Evolutionary conservation across 1,140 invertebrate species (phyloP), one percentile per base, ranked within the genome.

Genomic region (Muscidifurax raptorellus): DNA sequence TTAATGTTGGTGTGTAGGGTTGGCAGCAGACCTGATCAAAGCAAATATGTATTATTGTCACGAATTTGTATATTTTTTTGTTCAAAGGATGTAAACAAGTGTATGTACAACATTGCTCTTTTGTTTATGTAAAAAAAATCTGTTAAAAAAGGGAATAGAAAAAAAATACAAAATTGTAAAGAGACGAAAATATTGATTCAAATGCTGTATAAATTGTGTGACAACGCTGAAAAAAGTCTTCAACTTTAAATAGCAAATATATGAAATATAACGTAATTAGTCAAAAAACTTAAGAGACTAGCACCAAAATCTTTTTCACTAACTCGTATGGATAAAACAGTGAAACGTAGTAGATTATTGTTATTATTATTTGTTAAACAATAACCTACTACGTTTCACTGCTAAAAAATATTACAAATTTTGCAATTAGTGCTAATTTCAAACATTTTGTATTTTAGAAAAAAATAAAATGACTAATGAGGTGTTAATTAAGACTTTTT

Each of bases 21-120:
- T 75, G 86, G 82, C 84, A 89, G 89, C 89, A 90, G 89, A 90
- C 88, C 89, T 90, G 89, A 90, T 88, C 89, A 89, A 90, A 90
- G 89, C 88, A 85, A 85, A 86, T 83, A 84, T 40, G 52, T 59
- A 59, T 47, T 59, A 59, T 13, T 74, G 52, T 77, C n/a, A 32
- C 66, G 64, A 22, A 28, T 47, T 77, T 67, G 13, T 72, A 59
- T 22, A 59, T 69, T 67, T 78, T 59, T 71, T 32, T 40, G 64
- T 69, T 66, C 30, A 77, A 71, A 28, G 22, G 28, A 59, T 59
- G 52, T 59, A 59, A 59, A 59, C 22, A 59, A n/a, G 52, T 59
- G 52, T 59, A 59, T 59, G 52, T 59, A 59, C 52, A 59, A n/a
- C 22, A 59, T 59, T 59, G 52, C 52, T 59, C 52, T 22, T 59